Conservation (phyloP, 2,888 invertebrate genomes). For the Hartigia nigra region DNA sequence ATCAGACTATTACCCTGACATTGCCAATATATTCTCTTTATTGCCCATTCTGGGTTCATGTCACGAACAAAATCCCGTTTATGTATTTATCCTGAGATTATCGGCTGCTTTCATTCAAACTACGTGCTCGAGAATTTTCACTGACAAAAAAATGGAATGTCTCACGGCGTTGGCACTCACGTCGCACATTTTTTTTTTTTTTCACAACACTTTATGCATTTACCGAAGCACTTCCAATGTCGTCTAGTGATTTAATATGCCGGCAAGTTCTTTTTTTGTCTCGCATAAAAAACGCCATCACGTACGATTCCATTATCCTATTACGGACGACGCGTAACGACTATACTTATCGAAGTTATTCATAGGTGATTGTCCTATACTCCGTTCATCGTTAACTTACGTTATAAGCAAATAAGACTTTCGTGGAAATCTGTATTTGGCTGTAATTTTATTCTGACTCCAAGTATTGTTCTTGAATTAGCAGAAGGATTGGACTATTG, state of each 20-base stretch:
- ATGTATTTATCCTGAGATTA: background rate
- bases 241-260: background rate
- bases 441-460: background rate
- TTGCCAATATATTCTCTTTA: background rate
- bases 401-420: background rate
- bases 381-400: background rate
- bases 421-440: too few species aligned
- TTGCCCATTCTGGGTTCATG: background rate
- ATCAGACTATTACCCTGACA: background rate
- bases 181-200: background rate
- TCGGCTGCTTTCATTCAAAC: background rate
- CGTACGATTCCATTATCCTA: background rate
- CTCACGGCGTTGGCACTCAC: background rate
- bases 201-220: background rate
- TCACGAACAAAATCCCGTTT: background rate
- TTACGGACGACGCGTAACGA: too few species aligned
- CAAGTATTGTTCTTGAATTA: background rate
- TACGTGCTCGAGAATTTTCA: background rate
- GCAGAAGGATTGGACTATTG: background rate
- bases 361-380: background rate
- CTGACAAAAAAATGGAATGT: background rate
- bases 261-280: background rate
- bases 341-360: background rate
- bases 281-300: background rate
- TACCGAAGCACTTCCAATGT: background rate